Evolutionary conservation across 2,113 vertebrate genomes (phyloP).

Genomic region (Circaetus cinerascens): DNA sequence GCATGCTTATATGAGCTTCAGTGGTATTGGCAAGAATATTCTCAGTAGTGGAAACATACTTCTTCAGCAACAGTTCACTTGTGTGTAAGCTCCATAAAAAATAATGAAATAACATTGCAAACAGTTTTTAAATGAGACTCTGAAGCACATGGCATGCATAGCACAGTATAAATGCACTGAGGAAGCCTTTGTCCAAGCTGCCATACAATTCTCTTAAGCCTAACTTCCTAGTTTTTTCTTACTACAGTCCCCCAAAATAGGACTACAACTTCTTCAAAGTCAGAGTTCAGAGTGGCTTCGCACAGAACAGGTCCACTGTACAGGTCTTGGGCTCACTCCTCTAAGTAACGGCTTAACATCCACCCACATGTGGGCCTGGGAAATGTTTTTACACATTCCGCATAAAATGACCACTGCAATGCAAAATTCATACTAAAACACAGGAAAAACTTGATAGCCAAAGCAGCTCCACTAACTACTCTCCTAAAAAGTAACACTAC

Average conservation of each 20-base stretch:
- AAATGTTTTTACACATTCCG: background rate
- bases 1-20: background rate
- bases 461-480: background rate
- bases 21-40: background rate
- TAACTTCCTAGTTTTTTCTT: background rate
- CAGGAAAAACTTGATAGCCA: background rate
- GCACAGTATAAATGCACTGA: background rate
- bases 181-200: background rate
- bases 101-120: background rate
- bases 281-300: background rate
- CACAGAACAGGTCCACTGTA: background rate
- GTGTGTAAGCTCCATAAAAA: background rate
- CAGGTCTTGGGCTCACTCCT: background rate
- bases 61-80: background rate
- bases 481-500: background rate
- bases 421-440: slow-evolving; percentile 12
- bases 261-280: background rate
- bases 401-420: background rate
- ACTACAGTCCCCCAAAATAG: background rate
- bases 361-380: background rate
- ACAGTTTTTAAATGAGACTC: background rate
- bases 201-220: background rate
- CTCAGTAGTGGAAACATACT: background rate
- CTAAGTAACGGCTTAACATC: background rate
- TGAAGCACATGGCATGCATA: background rate